Percentiles rank a stretch among this genome's conserved stretches.
Evolutionary conservation across 2,113 vertebrate genomes (phyloP).

Genomic region (Panthera leo): DNA sequence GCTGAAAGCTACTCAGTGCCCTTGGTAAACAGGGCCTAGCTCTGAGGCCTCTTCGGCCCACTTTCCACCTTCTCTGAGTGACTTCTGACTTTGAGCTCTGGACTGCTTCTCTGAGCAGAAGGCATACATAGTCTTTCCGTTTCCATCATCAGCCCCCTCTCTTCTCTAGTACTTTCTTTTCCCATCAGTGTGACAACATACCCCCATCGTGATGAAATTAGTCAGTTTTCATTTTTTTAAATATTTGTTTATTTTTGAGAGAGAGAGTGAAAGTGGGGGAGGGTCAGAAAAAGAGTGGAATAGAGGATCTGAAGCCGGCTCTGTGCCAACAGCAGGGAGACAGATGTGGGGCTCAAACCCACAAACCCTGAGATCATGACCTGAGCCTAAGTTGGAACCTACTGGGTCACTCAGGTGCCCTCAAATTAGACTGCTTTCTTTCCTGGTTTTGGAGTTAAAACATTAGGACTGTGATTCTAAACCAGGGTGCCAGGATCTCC

Average conservation of each 20-base stretch:
- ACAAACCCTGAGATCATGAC: no score
- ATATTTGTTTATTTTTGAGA: no score
- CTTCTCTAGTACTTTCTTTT: neutral
- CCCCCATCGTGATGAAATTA: neutral
- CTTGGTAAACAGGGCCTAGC: neutral
- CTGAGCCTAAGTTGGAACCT: no score
- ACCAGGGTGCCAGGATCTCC: neutral
- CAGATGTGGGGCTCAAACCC: no score
- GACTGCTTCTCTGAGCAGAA: neutral
- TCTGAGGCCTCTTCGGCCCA: neutral
- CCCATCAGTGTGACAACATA: neutral
- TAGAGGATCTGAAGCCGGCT: no score
- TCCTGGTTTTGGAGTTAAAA: constrained; percentile 38
- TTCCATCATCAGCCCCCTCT: neutral
- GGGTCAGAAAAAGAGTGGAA: no score
- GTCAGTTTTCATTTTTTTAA: neutral
- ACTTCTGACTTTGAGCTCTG: neutral
- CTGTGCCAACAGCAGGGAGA: no score
- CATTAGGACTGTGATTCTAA: neutral
- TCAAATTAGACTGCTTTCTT: neutral
- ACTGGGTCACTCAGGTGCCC: no score
- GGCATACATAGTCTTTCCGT: neutral
- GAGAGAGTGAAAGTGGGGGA: no score
- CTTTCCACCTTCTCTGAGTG: neutral
- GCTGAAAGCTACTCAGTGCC: neutral